phyloP scores from a whole-genome alignment of 2,797 vertebrate genomes.

The Anomalospiza imberbis region DNA sequence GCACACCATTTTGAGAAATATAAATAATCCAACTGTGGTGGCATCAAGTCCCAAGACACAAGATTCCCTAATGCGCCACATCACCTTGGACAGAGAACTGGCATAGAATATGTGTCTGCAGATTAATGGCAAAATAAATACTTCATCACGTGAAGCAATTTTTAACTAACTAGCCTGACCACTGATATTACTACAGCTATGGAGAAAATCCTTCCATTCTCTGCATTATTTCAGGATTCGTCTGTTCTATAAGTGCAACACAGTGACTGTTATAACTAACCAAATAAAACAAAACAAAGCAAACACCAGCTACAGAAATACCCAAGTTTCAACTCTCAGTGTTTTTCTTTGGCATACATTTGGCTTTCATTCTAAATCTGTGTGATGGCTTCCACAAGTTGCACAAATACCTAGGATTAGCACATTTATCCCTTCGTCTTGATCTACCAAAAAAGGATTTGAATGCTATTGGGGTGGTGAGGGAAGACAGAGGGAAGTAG shows the following conservation, averaged over 20 bases:
- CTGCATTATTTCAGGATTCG: neutral
- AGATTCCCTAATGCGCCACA: neutral
- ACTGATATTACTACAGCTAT: neutral
- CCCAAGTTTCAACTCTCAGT: neutral
- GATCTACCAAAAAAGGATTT: neutral
- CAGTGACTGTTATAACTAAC: neutral
- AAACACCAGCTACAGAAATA: neutral
- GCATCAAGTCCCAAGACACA: neutral
- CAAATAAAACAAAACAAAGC: neutral
- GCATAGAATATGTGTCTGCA: neutral
- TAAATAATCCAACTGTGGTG: neutral
- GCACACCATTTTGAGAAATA: neutral
- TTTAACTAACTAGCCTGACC: neutral
- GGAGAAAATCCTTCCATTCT: neutral
- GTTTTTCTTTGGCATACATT: neutral
- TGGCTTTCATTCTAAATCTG: neutral
- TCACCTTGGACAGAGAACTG: neutral
- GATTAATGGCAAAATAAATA: neutral
- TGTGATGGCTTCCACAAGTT: neutral
- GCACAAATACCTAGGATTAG: neutral
- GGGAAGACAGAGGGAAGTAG: neutral
- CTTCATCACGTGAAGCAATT: neutral
- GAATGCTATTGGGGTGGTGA: neutral
- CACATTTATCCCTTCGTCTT: neutral
- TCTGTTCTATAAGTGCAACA: neutral